Conservation (phyloP, 23 tunicate species). For the Trididemnum nubilum region DNA sequence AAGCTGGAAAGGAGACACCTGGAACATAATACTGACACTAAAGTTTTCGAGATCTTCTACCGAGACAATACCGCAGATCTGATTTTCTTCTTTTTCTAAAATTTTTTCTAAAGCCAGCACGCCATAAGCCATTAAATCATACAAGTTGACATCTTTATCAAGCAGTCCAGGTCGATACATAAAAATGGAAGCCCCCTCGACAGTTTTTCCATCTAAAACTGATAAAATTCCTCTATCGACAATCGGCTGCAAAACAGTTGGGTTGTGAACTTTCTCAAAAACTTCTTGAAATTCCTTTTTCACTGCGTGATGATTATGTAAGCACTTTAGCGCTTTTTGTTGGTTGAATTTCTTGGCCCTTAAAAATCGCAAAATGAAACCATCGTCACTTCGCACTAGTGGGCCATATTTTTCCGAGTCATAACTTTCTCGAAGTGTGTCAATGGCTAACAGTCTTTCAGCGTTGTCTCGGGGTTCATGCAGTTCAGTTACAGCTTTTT, state of each 20-base stretch:
- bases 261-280: conserved; percentile 71
- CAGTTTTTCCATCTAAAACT: conserved; percentile 40
- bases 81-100: conserved; percentile 57
- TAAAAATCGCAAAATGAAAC: conserved; percentile 62
- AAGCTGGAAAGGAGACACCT: conserved; percentile 56
- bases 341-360: conserved; percentile 90
- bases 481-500: conserved; percentile 78
- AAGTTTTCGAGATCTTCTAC: conserved; percentile 68
- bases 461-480: conserved; percentile 85
- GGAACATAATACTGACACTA: conserved; percentile 35
- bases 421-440: conserved; percentile 50
- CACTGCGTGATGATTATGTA: conserved; percentile 71
- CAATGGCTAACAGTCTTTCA: conserved; percentile 74
- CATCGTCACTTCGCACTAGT: conserved; percentile 59
- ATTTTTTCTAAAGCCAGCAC: conserved; percentile 60
- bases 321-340: conserved; percentile 65
- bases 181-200: conserved; percentile 55
- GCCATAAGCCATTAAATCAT: conserved; percentile 58
- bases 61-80: conserved; percentile 60
- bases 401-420: conserved; percentile 63
- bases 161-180: conserved; percentile 43
- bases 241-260: conserved; percentile 48
- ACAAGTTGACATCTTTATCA: conserved; percentile 36
- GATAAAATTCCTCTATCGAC: conserved; percentile 35
- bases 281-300: conserved; percentile 52